Conservation (phyloP, 2,113 vertebrate species). For the Carassius gibelio region DNA sequence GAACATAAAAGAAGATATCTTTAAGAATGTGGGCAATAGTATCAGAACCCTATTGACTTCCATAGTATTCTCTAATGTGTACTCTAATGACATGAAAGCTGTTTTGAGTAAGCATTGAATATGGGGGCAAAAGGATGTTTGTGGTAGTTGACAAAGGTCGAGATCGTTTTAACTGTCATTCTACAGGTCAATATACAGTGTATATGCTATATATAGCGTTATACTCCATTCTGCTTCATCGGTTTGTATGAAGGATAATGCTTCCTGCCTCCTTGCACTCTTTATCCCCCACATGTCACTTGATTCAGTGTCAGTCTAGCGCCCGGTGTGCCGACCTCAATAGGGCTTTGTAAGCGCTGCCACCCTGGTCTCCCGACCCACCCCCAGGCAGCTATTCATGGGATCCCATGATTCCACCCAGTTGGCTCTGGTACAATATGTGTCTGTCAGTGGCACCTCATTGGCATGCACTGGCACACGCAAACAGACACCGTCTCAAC, state of each 20-base stretch:
- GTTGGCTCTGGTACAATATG: conserved; percentile 72
- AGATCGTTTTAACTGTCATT: neutral
- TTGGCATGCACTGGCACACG: conserved; percentile 76
- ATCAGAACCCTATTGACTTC: neutral
- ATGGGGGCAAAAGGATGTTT: neutral
- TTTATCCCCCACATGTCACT: conserved; percentile 56
- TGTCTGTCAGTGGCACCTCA: conserved; percentile 75
- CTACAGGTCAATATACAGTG: neutral
- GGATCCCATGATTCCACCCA: conserved; percentile 73
- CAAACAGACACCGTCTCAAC: conserved; percentile 44
- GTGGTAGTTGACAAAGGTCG: neutral
- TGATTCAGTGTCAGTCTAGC: conserved; percentile 69
- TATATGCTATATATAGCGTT: neutral
- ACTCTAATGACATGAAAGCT: neutral
- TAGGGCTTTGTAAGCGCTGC: conserved; percentile 72
- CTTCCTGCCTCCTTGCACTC: conserved; percentile 60
- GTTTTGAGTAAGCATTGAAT: neutral
- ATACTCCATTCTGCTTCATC: neutral
- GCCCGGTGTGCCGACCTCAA: conserved; percentile 70
- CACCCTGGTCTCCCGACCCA: conserved; percentile 65
- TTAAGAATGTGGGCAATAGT: neutral
- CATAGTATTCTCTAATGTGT: neutral
- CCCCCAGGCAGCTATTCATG: conserved; percentile 69
- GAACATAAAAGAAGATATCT: neutral
- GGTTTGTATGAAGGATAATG: conserved; percentile 67